Evolutionary conservation across 2,113 vertebrate genomes (phyloP).

Genomic region (Stercorarius parasiticus): DNA sequence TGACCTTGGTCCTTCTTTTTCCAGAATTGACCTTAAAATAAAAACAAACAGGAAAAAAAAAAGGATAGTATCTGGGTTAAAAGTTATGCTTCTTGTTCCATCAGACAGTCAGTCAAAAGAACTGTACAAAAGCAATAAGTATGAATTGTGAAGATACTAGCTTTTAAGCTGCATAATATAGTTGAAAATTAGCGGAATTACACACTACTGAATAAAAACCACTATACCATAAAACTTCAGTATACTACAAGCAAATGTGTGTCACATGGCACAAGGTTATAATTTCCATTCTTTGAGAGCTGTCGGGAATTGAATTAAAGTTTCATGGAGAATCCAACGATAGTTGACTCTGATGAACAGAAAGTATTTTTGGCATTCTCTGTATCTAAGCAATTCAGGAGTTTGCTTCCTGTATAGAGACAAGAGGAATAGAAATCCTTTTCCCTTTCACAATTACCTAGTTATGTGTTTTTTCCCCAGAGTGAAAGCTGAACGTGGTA

Average conservation of each 20-base stretch:
- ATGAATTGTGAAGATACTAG: background rate
- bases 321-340: background rate
- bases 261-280: background rate
- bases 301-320: background rate
- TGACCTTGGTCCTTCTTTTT: conserved; percentile 96
- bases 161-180: background rate
- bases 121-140: background rate
- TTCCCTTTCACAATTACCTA: background rate
- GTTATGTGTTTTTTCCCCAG: background rate
- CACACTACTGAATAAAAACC: background rate
- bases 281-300: background rate
- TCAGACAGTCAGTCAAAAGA: background rate
- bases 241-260: background rate
- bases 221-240: background rate
- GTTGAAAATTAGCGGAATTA: background rate
- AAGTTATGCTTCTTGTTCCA: background rate
- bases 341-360: background rate
- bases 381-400: background rate
- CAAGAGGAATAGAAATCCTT: background rate
- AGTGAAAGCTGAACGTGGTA: background rate
- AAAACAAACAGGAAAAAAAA: background rate
- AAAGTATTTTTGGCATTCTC: background rate
- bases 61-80: background rate
- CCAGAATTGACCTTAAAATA: conserved; percentile 86
- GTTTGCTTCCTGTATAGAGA: background rate